Evolutionary conservation across 2,888 invertebrate genomes (phyloP).

Genomic region (Omphaloscelis lunosa): DNA sequence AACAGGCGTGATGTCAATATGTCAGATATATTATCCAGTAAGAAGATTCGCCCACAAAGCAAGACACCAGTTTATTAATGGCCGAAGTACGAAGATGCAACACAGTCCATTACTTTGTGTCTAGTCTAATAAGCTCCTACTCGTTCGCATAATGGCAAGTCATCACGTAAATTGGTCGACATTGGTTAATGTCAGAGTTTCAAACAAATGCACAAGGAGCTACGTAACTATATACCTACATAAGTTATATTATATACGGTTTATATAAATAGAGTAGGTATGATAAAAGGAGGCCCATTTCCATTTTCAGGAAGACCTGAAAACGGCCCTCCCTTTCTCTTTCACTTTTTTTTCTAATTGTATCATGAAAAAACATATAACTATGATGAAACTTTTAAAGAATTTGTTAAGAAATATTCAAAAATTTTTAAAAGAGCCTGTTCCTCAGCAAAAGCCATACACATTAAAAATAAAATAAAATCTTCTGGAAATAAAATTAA

Average conservation of each 20-base stretch:
- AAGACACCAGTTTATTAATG: background rate
- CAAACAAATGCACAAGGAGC: slow-evolving; percentile 39
- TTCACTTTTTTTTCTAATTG: no score
- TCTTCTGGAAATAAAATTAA: no score
- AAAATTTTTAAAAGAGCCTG: no score
- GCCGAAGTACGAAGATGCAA: slow-evolving; percentile 27
- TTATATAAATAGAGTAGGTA: background rate
- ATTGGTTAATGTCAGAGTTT: slow-evolving; percentile 35
- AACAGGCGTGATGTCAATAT: background rate
- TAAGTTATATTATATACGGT: background rate
- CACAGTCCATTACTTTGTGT: slow-evolving; percentile 34
- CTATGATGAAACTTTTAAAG: no score
- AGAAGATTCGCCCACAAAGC: background rate
- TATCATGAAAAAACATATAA: no score
- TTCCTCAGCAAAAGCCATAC: no score
- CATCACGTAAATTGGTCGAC: slow-evolving; percentile 44
- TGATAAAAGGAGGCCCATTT: background rate
- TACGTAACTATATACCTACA: background rate
- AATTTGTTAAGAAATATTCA: no score
- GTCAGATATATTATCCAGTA: slow-evolving; percentile 1
- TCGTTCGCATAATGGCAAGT: slow-evolving; percentile 34
- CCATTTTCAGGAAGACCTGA: background rate
- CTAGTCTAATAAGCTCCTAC: slow-evolving; percentile 47
- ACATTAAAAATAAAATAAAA: no score
- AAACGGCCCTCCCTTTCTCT: background rate